phyloP scores from a whole-genome alignment of 2,113 vertebrate genomes.

The Mustela nigripes region DNA sequence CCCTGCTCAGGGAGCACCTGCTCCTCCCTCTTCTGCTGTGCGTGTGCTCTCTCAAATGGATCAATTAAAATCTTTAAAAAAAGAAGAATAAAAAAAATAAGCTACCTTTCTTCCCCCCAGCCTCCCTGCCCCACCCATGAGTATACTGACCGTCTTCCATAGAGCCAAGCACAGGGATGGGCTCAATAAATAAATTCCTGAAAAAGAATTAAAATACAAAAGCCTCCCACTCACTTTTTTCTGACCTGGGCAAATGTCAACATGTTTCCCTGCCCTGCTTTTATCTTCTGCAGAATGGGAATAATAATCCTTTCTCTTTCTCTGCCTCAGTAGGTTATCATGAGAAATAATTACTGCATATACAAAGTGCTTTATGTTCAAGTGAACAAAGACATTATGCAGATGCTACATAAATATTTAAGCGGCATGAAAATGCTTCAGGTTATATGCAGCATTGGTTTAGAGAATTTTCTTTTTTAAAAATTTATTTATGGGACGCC shows the following conservation, averaged over 20 bases:
- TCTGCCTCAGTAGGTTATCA: not conserved
- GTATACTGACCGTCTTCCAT: not conserved
- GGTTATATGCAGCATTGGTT: not conserved
- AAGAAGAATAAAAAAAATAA: no score
- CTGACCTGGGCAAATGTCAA: not conserved
- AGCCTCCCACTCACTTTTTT: not conserved
- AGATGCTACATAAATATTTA: not conserved
- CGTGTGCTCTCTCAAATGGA: no score
- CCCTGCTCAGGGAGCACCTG: no score
- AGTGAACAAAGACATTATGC: conserved; percentile 5
- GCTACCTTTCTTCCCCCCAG: no score
- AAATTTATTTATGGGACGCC: no score
- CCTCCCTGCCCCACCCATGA: not conserved
- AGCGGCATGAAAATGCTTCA: not conserved
- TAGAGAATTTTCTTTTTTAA: no score
- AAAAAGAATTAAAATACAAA: not conserved
- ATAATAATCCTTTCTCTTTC: not conserved
- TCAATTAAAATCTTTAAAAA: no score
- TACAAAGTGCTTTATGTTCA: not conserved
- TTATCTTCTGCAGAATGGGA: not conserved
- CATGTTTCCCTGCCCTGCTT: not conserved
- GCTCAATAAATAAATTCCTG: not conserved
- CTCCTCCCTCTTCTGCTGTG: no score
- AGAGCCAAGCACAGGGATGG: not conserved
- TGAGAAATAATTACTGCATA: not conserved